phyloP scores from a whole-genome alignment of 1,140 invertebrate genomes.

The Calliphora vicina region DNA sequence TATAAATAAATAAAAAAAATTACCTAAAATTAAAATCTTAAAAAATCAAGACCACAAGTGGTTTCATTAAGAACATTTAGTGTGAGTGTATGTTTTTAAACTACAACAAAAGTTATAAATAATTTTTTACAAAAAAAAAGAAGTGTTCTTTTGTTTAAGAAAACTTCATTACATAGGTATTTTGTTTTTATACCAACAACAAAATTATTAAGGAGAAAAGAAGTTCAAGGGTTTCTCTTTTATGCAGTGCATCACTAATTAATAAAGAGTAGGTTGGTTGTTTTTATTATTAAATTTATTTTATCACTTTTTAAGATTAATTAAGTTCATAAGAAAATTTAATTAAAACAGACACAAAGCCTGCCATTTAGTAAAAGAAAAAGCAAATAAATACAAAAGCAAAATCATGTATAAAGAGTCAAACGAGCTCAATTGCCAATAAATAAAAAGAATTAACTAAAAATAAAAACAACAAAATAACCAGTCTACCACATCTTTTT shows the following conservation, averaged over 20 bases:
- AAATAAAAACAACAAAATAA: neutral
- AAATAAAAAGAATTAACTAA: neutral
- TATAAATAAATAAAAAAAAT: neutral
- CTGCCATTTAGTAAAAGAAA: too few relatives aligned
- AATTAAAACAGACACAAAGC: too few relatives aligned
- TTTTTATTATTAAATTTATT: neutral
- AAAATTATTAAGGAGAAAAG: neutral
- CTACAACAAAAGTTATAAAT: neutral
- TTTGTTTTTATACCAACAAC: neutral
- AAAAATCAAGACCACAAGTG: neutral
- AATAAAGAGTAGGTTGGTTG: neutral
- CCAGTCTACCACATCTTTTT: neutral
- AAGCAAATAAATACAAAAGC: too few relatives aligned
- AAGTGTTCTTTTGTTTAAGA: neutral
- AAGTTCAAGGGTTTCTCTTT: neutral
- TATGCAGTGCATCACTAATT: neutral
- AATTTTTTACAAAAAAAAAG: neutral
- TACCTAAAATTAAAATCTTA: neutral
- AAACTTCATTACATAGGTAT: too few relatives aligned
- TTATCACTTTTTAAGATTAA: neutral
- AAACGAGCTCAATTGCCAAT: neutral
- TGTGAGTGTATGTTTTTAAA: neutral
- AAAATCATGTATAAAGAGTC: neutral
- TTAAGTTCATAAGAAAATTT: neutral
- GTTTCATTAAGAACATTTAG: neutral